Conservation (phyloP, 2,797 vertebrate species). For the Cirrhinus molitorella region DNA sequence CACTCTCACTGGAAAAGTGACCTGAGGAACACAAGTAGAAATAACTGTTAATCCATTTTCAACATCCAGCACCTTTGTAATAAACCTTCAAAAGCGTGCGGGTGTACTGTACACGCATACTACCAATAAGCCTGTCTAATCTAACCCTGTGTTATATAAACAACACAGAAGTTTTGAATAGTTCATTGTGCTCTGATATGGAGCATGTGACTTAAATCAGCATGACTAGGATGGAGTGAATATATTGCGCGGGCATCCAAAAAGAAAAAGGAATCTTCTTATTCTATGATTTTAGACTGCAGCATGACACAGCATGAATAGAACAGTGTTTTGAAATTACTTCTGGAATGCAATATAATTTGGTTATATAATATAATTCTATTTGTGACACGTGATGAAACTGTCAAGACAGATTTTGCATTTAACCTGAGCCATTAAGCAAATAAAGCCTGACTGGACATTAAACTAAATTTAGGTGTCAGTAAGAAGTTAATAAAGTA, state of each 20-base stretch:
- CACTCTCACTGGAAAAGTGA: slow-evolving; percentile 84
- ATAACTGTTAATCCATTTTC: slow-evolving; percentile 17
- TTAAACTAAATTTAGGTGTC: neutral
- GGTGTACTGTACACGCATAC: slow-evolving; percentile 2
- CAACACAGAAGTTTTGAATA: slow-evolving; percentile 69
- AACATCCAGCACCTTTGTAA: slow-evolving; percentile 5
- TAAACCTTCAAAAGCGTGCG: neutral
- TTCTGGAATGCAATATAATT: neutral
- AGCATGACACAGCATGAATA: slow-evolving; percentile 29
- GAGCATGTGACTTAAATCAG: slow-evolving; percentile 69
- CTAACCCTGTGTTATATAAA: slow-evolving; percentile 31
- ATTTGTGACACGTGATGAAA: neutral
- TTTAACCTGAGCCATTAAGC: neutral
- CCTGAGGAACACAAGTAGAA: slow-evolving; percentile 66
- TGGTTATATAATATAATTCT: neutral
- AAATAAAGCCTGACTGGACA: neutral
- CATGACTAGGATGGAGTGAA: slow-evolving; percentile 41
- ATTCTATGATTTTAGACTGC: neutral
- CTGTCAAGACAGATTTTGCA: neutral
- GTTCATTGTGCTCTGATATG: slow-evolving; percentile 46
- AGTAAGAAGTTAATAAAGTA: neutral
- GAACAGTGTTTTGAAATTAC: slow-evolving; percentile 12
- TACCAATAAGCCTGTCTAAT: slow-evolving; percentile 18
- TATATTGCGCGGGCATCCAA: slow-evolving; percentile 23
- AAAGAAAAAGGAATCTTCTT: slow-evolving; percentile 2